A percentile compares a stretch with the other conserved stretches of the same genome.
Conservation (phyloP, 35 echinoderm and acorn worm species). For the Apostichopus japonicus region DNA sequence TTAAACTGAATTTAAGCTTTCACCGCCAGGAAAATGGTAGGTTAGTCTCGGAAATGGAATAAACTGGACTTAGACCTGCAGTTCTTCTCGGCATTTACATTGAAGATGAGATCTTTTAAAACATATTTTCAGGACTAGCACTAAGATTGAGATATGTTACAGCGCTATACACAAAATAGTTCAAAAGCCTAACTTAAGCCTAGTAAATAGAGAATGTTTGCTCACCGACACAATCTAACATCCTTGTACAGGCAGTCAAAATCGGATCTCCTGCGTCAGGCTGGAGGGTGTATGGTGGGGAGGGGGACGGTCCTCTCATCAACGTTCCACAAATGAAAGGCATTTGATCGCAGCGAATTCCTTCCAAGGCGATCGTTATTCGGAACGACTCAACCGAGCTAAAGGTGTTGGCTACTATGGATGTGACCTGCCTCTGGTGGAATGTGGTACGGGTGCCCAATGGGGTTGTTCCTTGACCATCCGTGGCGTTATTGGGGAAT, state of each 20-base stretch:
- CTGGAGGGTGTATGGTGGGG: slow-evolving; percentile 66
- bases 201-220: too few relatives aligned
- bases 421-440: neutral
- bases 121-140: too few relatives aligned
- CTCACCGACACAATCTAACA: slow-evolving; percentile 49
- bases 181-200: too few relatives aligned
- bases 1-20: too few relatives aligned
- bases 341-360: slow-evolving; percentile 70
- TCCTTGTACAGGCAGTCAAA: slow-evolving; percentile 47
- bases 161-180: too few relatives aligned
- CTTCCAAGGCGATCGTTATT: slow-evolving; percentile 44
- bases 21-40: too few relatives aligned
- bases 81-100: too few relatives aligned
- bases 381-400: neutral
- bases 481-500: slow-evolving; percentile 50
- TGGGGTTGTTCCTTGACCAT: neutral
- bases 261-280: slow-evolving; percentile 32
- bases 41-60: too few relatives aligned
- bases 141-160: too few relatives aligned
- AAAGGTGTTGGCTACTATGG: neutral
- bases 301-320: slow-evolving; percentile 31
- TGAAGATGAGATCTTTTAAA: too few relatives aligned
- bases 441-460: neutral
- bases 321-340: slow-evolving; percentile 70
- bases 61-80: too few relatives aligned